Conservation (phyloP, 92 coral and sea anemone species). For the Plumapathes pennacea region DNA sequence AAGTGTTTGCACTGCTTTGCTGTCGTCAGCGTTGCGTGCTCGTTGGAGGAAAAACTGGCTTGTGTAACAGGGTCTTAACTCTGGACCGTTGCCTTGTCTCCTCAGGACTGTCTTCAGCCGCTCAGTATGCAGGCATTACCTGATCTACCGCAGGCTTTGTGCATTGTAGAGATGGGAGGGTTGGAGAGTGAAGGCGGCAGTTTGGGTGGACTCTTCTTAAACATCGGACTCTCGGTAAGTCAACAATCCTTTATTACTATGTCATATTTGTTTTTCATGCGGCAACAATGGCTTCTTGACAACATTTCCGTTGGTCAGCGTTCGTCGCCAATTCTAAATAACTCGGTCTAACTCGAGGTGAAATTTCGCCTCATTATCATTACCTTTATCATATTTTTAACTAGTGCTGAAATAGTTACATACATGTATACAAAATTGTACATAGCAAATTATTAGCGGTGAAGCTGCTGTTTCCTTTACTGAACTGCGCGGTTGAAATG, state of each 20-base stretch:
- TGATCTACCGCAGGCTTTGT: constrained; percentile 87
- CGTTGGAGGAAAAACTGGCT: too few relatives aligned
- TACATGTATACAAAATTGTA: too few relatives aligned
- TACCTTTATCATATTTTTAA: neutral
- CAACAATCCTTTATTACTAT: neutral
- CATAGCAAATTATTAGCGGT: too few relatives aligned
- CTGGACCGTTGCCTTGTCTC: neutral
- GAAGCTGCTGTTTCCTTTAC: too few relatives aligned
- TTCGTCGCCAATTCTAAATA: neutral
- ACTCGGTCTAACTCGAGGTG: too few relatives aligned
- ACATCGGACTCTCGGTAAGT: constrained; percentile 91
- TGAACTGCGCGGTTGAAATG: too few relatives aligned
- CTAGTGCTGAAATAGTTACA: neutral
- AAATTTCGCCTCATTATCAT: neutral
- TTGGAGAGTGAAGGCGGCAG: constrained; percentile 88
- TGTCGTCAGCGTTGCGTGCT: neutral
- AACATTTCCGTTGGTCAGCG: too few relatives aligned
- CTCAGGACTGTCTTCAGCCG: constrained; percentile 93
- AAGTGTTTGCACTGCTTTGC: too few relatives aligned
- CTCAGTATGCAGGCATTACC: constrained; percentile 99
- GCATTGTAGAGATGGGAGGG: constrained; percentile 98
- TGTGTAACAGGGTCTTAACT: too few relatives aligned
- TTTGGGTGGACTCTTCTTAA: constrained; percentile 87
- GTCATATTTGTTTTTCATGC: neutral
- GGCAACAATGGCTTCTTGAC: neutral